Percentiles rank a stretch among this genome's conserved stretches.
phyloP scores from a whole-genome alignment of 1,140 invertebrate species.

The Solenopsis invicta region DNA sequence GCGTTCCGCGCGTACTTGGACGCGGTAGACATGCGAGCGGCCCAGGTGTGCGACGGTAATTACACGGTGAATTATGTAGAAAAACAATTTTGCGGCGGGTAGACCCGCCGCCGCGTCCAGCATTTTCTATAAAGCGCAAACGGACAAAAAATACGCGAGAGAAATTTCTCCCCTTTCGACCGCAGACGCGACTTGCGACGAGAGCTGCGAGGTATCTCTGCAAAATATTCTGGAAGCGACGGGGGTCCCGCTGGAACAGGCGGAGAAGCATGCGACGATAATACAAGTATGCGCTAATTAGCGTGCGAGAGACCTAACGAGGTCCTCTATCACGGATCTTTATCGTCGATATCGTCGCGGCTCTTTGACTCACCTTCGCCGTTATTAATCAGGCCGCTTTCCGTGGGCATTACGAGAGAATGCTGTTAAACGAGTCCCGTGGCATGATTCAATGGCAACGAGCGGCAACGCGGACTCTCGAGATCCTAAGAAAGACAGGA shows the following conservation, averaged over 20 bases:
- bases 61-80: conserved; percentile 54
- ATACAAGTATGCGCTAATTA: conserved; percentile 80
- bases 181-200: conserved; percentile 53
- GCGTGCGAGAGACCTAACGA: not conserved
- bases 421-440: conserved; percentile 76
- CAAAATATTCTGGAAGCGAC: conserved; percentile 77
- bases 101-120: not conserved
- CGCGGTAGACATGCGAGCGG: conserved; percentile 68
- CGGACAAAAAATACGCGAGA: conserved; percentile 9
- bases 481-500: conserved; percentile 84
- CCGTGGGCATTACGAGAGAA: conserved; percentile 77
- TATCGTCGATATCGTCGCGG: not conserved
- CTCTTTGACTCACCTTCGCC: not conserved
- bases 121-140: conserved; percentile 35
- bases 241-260: conserved; percentile 72
- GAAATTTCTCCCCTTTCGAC: conserved; percentile 30
- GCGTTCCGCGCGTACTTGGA: conserved; percentile 82
- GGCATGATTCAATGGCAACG: conserved; percentile 86
- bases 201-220: conserved; percentile 71
- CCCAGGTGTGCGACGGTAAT: conserved; percentile 70
- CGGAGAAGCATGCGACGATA: conserved; percentile 78
- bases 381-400: conserved; percentile 64
- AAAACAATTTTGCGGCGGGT: conserved; percentile 26
- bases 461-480: conserved; percentile 84
- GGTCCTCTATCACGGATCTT: not conserved